Base-by-base conservation (phyloP, 2,797 vertebrate species). In the Acipenser ruthenus region DNA sequence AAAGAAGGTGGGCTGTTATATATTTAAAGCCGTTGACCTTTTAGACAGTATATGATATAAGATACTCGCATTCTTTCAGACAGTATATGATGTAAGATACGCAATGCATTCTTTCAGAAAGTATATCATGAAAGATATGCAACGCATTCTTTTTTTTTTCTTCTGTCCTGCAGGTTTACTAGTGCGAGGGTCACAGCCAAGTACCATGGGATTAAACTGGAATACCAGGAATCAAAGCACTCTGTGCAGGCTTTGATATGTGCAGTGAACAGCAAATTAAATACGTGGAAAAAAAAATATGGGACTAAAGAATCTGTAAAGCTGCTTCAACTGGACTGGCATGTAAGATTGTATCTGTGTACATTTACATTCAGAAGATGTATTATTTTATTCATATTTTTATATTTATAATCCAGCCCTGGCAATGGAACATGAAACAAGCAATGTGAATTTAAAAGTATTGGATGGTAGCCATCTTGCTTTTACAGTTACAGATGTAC, bases 261-360 rank as follows among this genome's bases (percentile, higher is more conserved):
- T 47, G 91, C 91, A 73, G 79, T 92, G 65, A 85, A 72, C 62
- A 75, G 78, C 66, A 96, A 93, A 72, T 77, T 98, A 9, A 82
- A 83, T 58, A 68, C 88, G 67, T 95, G 94, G 93, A 89, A 86
- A 59, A 70, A 84, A 65, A 90, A 91, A 50, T 95, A 88, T 6
- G 82, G 93, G 60, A 90, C 85, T 52, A 89, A 87, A 37, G 93
- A 93, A 68, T 88, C 88, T 0, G 88, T 97, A 72, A 85, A 89
- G 63, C 75, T 87, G 49, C 74, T 95, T 62, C 81, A 96, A 72
- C 82, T 87, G 70, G 93, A 93, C 63, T 98, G 93, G 91, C 89
- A 89, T 70, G 96, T 97, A 76, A 91, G 87, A 76, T 69, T 68
- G 11, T 53, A 53, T 8, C 23, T 37, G 23, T 37, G 23, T 4